These are phyloP conservation scores for Leptosomus discolor DNA, from an alignment of 2,113 vertebrate genomes.

Conservation along the genomic window DNA sequence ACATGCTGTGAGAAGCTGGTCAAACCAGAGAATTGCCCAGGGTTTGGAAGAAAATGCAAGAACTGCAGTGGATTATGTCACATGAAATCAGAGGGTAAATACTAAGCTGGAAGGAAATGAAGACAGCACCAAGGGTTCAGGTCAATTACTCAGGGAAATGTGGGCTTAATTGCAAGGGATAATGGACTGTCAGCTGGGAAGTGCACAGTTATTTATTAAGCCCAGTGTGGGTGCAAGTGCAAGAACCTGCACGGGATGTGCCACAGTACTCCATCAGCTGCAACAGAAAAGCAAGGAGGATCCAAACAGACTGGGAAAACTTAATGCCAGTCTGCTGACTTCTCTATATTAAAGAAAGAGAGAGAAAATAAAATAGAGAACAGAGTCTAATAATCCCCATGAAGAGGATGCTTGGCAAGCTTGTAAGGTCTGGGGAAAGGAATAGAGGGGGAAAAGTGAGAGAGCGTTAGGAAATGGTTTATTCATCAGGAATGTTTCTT, in stretches of 20 bases:
- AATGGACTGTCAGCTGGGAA: background rate
- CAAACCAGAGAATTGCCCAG: background rate
- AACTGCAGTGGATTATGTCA: background rate
- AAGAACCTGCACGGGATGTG: rapidly evolving
- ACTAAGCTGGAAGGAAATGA: background rate
- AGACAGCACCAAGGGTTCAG: background rate
- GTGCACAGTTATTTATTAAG: rapidly evolving
- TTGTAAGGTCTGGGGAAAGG: background rate
- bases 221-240: no score
- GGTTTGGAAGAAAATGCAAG: background rate
- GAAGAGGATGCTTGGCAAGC: background rate
- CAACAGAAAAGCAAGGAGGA: background rate
- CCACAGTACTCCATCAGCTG: background rate
- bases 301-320: background rate
- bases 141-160: background rate
- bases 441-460: background rate
- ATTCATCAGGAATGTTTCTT: background rate
- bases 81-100: background rate
- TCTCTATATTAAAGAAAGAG: background rate
- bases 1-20: rapidly evolving
- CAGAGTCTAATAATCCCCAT: background rate
- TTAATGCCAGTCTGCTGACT: no score
- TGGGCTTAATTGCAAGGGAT: background rate
- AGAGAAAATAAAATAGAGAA: background rate
- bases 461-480: background rate